phyloP scores from a whole-genome alignment of 2,113 vertebrate species.

The Micromys minutus region DNA sequence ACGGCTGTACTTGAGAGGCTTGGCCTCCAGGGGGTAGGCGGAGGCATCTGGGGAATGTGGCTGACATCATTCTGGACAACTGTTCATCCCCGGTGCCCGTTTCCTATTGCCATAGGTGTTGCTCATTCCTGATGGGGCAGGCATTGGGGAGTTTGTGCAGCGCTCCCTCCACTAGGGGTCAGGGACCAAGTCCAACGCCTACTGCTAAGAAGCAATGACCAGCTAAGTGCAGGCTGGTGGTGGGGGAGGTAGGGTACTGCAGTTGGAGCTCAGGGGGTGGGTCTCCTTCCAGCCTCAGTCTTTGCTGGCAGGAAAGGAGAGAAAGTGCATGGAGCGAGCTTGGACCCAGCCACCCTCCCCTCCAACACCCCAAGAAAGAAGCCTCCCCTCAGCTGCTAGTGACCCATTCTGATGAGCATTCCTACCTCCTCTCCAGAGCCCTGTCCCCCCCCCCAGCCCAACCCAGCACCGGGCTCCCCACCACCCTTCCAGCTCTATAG shows the following conservation, averaged over 20 bases:
- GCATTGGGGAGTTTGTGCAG: slow-evolving; percentile 43
- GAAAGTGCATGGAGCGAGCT: slow-evolving; percentile 58
- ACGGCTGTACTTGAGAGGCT: not conserved
- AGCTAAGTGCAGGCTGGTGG: not conserved
- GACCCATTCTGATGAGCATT: not conserved
- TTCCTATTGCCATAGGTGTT: not conserved
- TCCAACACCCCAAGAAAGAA: not conserved
- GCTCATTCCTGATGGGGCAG: not conserved
- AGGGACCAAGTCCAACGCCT: not conserved
- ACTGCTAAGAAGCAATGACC: slow-evolving; percentile 35
- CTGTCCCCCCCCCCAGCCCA: slow-evolving; percentile 6
- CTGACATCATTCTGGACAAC: not conserved
- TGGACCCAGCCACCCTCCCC: not conserved
- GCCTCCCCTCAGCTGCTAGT: not conserved
- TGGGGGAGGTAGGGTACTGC: not conserved
- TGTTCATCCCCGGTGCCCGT: not conserved
- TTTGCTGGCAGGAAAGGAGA: slow-evolving; percentile 44
- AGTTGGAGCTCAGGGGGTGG: not conserved
- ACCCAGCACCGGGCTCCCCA: slow-evolving; percentile 77
- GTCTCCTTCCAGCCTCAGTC: slow-evolving; percentile 68
- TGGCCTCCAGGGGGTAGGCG: slow-evolving; percentile 41
- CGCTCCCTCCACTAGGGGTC: slow-evolving; percentile 16
- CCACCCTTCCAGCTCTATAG: slow-evolving; percentile 84
- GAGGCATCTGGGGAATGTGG: not conserved
- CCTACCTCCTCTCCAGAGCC: not conserved